Conservation (phyloP, 2,888 invertebrate genomes). For the Nasonia oneida region DNA sequence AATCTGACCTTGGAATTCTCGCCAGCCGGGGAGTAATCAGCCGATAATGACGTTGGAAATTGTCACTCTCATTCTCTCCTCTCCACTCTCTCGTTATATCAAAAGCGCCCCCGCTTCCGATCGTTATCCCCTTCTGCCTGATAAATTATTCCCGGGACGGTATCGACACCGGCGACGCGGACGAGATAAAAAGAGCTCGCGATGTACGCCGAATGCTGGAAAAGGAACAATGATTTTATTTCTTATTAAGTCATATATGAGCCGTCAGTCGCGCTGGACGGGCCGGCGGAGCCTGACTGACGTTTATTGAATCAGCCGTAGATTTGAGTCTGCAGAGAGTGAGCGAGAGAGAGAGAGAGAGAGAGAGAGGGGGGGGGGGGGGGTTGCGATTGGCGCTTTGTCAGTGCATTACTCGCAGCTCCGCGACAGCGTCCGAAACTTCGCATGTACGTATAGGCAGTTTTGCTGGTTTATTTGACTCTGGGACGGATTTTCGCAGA, state of each 20-base stretch:
- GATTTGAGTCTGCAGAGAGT: conserved; percentile 61
- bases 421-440: conserved; percentile 64
- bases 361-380: neutral
- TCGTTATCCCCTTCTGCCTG: neutral
- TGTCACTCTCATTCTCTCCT: conserved; percentile 20
- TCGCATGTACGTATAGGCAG: conserved; percentile 19
- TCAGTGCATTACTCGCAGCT: conserved; percentile 65
- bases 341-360: too few species aligned
- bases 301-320: conserved; percentile 71
- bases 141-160: neutral
- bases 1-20: conserved; percentile 53
- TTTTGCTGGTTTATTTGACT: conserved; percentile 53
- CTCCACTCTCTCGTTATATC: neutral
- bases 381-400: conserved; percentile 64
- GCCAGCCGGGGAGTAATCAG: conserved; percentile 1
- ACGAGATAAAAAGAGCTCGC: neutral
- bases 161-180: neutral
- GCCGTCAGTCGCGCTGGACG: conserved; percentile 22
- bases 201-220: conserved; percentile 9
- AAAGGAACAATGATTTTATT: conserved; percentile 53
- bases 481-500: too few species aligned
- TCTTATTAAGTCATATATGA: conserved; percentile 57
- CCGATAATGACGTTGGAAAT: conserved; percentile 44
- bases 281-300: conserved; percentile 63
- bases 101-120: neutral